Conservation (phyloP, 2,888 invertebrate genomes). For the Lasioglossum leucozonium region DNA sequence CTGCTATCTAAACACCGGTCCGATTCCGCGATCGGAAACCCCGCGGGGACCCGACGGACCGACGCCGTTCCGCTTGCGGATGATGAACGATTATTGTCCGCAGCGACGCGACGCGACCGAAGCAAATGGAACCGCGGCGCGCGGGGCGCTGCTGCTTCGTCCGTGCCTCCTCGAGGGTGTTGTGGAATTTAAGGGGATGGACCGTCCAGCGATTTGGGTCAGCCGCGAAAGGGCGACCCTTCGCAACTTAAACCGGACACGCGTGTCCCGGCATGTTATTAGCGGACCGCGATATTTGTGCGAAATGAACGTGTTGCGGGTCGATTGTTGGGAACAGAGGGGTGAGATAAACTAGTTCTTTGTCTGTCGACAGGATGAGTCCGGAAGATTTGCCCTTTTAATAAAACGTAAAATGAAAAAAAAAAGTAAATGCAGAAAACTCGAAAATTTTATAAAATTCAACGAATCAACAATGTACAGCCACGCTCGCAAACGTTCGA, state of each 20-base stretch:
- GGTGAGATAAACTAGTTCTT: no score
- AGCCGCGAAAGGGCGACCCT: not conserved
- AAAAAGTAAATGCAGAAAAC: not conserved
- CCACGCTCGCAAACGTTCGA: not conserved
- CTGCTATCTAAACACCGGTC: slow-evolving; percentile 46
- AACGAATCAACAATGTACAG: not conserved
- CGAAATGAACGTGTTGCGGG: not conserved
- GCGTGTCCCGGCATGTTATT: not conserved
- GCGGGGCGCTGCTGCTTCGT: no score
- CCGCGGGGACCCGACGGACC: not conserved
- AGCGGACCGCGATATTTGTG: not conserved
- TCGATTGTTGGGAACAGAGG: not conserved
- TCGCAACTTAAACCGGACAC: not conserved
- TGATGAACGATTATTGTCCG: slow-evolving; percentile 2
- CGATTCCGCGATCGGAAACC: not conserved
- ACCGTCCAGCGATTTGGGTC: not conserved
- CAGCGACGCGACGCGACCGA: not conserved
- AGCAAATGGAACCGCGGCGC: not conserved
- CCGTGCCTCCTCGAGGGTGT: not conserved
- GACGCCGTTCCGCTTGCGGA: not conserved
- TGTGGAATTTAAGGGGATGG: not conserved
- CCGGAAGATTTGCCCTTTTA: no score
- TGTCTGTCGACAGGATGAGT: no score
- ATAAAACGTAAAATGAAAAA: no score
- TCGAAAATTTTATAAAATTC: not conserved